These are phyloP conservation scores for Trichonephila inaurata DNA, from an alignment of 1,140 invertebrate species.

Conservation along the genomic window DNA sequence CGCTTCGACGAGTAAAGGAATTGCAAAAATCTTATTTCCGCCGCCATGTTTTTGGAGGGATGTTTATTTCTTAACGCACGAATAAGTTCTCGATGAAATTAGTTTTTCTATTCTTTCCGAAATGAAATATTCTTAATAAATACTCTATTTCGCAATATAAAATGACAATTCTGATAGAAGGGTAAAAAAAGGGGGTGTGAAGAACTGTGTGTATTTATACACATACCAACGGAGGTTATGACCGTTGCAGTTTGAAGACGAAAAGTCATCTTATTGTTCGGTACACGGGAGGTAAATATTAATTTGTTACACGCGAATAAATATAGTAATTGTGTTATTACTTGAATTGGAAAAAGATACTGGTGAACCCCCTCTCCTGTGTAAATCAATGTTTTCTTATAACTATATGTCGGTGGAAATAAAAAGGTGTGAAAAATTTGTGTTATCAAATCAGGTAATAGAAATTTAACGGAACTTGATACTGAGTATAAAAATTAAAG, in stretches of 20 bases:
- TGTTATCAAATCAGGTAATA: too few species aligned
- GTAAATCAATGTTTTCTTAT: neutral
- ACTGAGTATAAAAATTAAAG: too few species aligned
- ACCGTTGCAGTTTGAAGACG: neutral
- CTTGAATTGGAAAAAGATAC: neutral
- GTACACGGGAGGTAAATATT: neutral
- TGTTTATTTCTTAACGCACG: neutral
- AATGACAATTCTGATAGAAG: neutral
- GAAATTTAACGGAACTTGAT: too few species aligned
- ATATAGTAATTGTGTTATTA: slow-evolving; percentile 10
- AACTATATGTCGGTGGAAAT: neutral
- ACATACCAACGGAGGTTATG: neutral
- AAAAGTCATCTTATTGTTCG: neutral
- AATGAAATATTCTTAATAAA: slow-evolving; percentile 31
- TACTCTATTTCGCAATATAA: neutral
- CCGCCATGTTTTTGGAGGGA: neutral
- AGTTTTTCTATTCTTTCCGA: neutral
- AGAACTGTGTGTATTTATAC: too few species aligned
- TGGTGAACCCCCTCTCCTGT: neutral
- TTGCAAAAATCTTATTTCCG: slow-evolving; percentile 14
- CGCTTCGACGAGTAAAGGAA: neutral
- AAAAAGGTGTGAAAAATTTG: neutral
- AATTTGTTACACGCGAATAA: slow-evolving; percentile 17
- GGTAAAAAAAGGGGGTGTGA: neutral
- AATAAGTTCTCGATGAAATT: neutral